Conservation (phyloP, 2,113 vertebrate species). For the Tor tambroides region DNA sequence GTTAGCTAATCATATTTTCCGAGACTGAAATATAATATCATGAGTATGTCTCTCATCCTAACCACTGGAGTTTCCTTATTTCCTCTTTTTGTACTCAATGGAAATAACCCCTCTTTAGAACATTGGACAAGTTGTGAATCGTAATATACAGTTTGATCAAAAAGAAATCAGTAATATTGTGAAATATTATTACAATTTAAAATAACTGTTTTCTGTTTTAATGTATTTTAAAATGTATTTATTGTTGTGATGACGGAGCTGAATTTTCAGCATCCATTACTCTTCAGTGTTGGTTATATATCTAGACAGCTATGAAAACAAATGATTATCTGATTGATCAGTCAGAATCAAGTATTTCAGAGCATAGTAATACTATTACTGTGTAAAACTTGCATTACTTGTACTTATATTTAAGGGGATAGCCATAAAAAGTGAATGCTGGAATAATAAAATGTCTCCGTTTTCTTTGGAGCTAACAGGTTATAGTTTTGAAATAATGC, state of each 20-base stretch:
- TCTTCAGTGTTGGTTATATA: no score
- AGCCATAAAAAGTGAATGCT: not conserved
- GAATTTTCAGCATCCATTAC: not conserved
- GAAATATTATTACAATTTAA: not conserved
- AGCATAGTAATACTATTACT: no score
- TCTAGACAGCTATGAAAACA: no score
- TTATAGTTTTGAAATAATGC: not conserved
- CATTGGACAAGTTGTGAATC: not conserved
- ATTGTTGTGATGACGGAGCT: not conserved
- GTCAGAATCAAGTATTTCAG: no score
- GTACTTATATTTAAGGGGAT: not conserved
- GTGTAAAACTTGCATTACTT: not conserved
- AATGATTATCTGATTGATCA: no score
- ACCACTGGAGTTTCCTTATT: not conserved
- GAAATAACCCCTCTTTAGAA: not conserved
- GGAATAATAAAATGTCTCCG: not conserved
- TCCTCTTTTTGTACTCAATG: not conserved
- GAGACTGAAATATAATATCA: not conserved
- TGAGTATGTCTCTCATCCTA: not conserved
- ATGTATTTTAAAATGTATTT: not conserved
- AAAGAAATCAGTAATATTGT: not conserved
- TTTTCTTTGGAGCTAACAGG: not conserved
- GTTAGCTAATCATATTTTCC: not conserved
- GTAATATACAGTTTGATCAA: not conserved
- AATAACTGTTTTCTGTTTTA: not conserved